phyloP scores from a whole-genome alignment of 2,113 vertebrate genomes.

The Vireo altiloquus region DNA sequence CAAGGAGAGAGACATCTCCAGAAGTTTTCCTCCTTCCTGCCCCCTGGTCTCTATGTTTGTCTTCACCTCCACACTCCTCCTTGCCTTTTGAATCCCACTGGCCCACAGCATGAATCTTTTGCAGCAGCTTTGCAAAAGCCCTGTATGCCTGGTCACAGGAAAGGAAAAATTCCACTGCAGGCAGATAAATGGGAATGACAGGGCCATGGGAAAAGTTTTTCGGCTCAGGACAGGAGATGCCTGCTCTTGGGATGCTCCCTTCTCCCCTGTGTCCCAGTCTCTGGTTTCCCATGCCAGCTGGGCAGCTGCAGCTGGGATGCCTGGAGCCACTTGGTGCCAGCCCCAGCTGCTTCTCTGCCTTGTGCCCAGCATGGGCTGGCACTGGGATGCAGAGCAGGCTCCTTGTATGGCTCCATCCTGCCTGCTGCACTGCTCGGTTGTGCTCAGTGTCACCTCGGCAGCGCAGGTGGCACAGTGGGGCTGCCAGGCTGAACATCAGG shows the following conservation, averaged over 20 bases:
- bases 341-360: not conserved
- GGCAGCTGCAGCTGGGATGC: not conserved
- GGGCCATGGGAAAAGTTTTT: rapidly evolving
- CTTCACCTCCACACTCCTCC: not conserved
- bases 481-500: not conserved
- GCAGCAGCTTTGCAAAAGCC: not conserved
- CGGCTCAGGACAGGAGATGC: not conserved
- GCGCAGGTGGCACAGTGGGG: rapidly evolving
- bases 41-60: not conserved
- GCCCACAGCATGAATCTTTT: not conserved
- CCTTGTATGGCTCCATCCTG: not conserved
- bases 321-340: not conserved
- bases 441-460: not conserved
- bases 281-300: not conserved
- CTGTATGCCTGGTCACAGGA: not conserved
- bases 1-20: rapidly evolving
- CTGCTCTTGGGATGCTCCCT: not conserved
- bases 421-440: rapidly evolving
- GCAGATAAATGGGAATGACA: not conserved
- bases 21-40: not conserved
- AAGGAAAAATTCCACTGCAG: not conserved
- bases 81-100: not conserved
- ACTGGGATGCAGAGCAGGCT: not conserved
- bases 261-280: not conserved
- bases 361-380: not conserved